phyloP scores from a whole-genome alignment of 1,140 invertebrate species.

The Brachionus koreanus region DNA sequence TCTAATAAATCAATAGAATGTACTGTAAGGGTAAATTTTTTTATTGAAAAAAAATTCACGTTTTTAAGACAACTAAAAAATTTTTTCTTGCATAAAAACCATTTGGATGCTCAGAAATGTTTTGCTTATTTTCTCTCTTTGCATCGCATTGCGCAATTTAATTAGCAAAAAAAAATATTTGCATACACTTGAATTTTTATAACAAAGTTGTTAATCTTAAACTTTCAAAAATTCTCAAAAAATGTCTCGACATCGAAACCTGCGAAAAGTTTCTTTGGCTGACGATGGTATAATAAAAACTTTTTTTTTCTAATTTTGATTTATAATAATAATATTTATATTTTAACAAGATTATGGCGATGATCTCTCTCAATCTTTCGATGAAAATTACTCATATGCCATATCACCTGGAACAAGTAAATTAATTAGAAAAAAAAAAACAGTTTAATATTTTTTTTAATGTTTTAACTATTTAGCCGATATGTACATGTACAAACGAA shows the following conservation, averaged over 20 bases:
- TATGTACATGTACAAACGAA: constrained; percentile 38
- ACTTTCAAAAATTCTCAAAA: not conserved
- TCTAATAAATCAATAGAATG: not conserved
- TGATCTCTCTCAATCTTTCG: constrained; percentile 28
- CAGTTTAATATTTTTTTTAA: too few species aligned
- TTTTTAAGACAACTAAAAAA: not conserved
- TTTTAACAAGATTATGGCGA: constrained; percentile 15
- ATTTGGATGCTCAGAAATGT: not conserved
- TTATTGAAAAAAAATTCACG: not conserved
- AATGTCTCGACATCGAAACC: constrained; percentile 42
- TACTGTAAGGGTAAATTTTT: not conserved
- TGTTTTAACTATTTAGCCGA: not conserved
- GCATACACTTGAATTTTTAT: constrained; percentile 1
- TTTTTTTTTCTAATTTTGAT: not conserved
- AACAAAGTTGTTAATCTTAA: not conserved
- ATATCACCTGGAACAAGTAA: constrained; percentile 40
- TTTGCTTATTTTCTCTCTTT: not conserved
- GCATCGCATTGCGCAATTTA: not conserved
- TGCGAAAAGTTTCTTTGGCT: constrained; percentile 27
- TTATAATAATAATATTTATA: not conserved
- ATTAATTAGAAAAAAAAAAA: not conserved
- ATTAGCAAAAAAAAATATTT: not conserved
- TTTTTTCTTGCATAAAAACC: not conserved
- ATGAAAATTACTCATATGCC: constrained; percentile 39
- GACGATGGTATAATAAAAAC: constrained; percentile 11